A percentile compares a stretch with the other conserved stretches of the same genome.
Conservation (phyloP, 1,140 invertebrate species). For the Elysia chlorotica region DNA sequence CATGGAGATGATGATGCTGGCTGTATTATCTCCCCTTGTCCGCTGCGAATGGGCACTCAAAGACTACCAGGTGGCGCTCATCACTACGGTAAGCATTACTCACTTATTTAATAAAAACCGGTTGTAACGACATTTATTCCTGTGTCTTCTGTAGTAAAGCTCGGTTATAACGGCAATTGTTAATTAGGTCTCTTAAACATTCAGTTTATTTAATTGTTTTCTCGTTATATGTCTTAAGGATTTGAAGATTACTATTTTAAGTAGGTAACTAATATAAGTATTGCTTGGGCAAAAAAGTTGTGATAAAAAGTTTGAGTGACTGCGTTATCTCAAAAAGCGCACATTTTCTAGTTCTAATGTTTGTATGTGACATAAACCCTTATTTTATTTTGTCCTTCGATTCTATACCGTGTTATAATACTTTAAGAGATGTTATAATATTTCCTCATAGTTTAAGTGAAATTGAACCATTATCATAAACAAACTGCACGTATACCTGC, state of each 20-base stretch:
- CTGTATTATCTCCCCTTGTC: slow-evolving; percentile 87
- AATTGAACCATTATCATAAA: too few relatives aligned
- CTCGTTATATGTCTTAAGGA: not conserved
- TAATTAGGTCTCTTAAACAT: not conserved
- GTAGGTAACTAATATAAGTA: not conserved
- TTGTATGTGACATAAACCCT: not conserved
- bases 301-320: too few relatives aligned
- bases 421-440: not conserved
- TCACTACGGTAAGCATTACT: slow-evolving; percentile 70
- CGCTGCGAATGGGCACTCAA: slow-evolving; percentile 92
- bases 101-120: not conserved
- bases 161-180: not conserved
- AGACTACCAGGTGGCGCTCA: slow-evolving; percentile 76
- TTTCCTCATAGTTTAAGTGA: too few relatives aligned
- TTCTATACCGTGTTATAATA: not conserved
- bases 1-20: slow-evolving; percentile 97
- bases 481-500: too few relatives aligned
- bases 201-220: not conserved
- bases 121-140: not conserved
- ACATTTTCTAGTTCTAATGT: too few relatives aligned
- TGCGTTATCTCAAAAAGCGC: too few relatives aligned
- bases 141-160: not conserved
- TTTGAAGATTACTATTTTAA: not conserved
- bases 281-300: too few relatives aligned
- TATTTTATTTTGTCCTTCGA: not conserved